phyloP scores from a whole-genome alignment of 1,140 invertebrate genomes.

The Drosophila bipectinata region DNA sequence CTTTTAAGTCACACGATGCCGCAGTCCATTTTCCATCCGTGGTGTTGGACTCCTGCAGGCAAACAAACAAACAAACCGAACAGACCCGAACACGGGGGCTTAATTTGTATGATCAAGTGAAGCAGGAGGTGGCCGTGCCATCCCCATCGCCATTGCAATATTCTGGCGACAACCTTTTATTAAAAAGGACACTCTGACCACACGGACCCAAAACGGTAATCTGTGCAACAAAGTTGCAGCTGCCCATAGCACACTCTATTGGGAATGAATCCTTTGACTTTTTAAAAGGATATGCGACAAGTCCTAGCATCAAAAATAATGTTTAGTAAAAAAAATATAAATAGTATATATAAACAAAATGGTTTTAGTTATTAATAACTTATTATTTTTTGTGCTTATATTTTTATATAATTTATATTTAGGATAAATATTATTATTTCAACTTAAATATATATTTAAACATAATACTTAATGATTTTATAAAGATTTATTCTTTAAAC shows the following conservation, averaged over 20 bases:
- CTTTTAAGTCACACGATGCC: slow-evolving; percentile 72
- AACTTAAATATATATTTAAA: too few relatives aligned
- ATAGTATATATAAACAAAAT: not conserved
- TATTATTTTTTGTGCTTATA: not conserved
- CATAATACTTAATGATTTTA: not conserved
- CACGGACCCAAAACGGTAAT: slow-evolving; percentile 40
- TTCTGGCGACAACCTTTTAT: slow-evolving; percentile 53
- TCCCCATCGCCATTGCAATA: slow-evolving; percentile 23
- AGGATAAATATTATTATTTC: too few relatives aligned
- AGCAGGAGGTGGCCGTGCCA: slow-evolving; percentile 17
- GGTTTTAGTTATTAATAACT: not conserved
- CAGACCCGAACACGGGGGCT: slow-evolving; percentile 61
- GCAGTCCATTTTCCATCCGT: slow-evolving; percentile 16
- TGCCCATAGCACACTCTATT: not conserved
- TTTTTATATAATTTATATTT: too few relatives aligned
- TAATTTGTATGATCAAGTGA: slow-evolving; percentile 74
- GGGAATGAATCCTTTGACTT: not conserved
- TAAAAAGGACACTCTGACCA: slow-evolving; percentile 70
- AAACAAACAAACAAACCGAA: slow-evolving; percentile 49
- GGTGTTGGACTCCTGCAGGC: slow-evolving; percentile 11
- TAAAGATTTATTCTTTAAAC: not conserved
- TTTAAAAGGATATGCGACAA: not conserved
- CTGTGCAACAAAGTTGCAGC: slow-evolving; percentile 70
- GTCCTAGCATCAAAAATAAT: not conserved
- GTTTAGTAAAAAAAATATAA: not conserved